phyloP scores from a whole-genome alignment of 2,888 invertebrate species.

The Pilophorus perplexus region DNA sequence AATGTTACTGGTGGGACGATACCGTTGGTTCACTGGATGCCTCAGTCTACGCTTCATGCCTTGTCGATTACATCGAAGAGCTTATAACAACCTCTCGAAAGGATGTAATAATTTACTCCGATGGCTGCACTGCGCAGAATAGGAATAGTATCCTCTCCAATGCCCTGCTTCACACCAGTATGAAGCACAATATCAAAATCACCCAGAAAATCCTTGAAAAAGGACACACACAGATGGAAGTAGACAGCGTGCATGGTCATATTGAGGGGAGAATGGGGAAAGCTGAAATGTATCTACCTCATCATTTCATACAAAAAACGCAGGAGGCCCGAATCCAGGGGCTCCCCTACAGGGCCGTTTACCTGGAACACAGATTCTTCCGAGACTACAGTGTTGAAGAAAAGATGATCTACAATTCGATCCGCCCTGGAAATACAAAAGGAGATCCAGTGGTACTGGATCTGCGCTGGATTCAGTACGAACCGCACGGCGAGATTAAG shows the following conservation, averaged over 20 bases:
- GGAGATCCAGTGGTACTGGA: no score
- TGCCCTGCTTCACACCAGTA: not conserved
- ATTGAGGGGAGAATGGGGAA: not conserved
- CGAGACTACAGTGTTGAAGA: not conserved
- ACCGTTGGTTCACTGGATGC: not conserved
- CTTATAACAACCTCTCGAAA: no score
- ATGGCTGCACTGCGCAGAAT: no score
- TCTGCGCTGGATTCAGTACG: constrained; percentile 13
- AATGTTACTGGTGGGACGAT: constrained; percentile 11
- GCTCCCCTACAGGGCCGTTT: constrained; percentile 3
- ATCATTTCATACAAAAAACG: not conserved
- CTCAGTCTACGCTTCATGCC: not conserved
- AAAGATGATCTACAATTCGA: not conserved
- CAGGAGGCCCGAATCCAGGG: not conserved
- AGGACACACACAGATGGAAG: not conserved
- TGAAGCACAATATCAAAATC: not conserved
- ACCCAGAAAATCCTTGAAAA: not conserved
- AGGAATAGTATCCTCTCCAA: no score
- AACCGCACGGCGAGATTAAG: constrained; percentile 1
- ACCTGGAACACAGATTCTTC: not conserved
- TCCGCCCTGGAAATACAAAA: not conserved
- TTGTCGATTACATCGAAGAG: not conserved
- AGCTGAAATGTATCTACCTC: not conserved
- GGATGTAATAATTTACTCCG: no score
- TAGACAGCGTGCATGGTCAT: not conserved